Evolutionary conservation across 2,113 vertebrate genomes (phyloP).

Genomic region (Fregata magnificens): DNA sequence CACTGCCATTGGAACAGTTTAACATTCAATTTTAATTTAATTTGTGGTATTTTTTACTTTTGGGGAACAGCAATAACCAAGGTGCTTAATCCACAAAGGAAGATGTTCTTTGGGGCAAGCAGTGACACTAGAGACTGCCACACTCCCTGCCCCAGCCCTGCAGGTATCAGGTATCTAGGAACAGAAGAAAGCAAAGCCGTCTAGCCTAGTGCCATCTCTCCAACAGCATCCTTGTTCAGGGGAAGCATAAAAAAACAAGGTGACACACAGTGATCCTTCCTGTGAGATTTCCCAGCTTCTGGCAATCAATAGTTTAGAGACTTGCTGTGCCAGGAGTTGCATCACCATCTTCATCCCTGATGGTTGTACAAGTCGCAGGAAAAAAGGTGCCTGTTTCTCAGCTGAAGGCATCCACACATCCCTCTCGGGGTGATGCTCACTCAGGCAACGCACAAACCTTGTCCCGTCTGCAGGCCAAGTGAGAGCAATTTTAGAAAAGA

Average conservation of each 20-base stretch:
- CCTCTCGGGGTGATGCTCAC: rapidly evolving
- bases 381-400: background rate
- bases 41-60: background rate
- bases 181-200: background rate
- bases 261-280: background rate
- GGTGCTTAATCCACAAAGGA: background rate
- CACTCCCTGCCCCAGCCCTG: background rate
- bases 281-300: background rate
- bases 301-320: background rate
- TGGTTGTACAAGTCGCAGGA: background rate
- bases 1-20: background rate
- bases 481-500: background rate
- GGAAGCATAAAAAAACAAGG: background rate
- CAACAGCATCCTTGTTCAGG: background rate
- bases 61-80: background rate
- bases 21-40: background rate
- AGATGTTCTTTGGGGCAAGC: background rate
- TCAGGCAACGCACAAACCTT: background rate
- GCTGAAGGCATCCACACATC: background rate
- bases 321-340: background rate
- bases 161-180: background rate
- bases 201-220: background rate
- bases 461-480: background rate
- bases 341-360: background rate
- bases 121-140: background rate